A percentile compares a stretch with the other conserved stretches of the same genome.
These are phyloP conservation scores for Thaumetopoea pityocampa DNA, from an alignment of 1,140 invertebrate genomes.

Conservation along the genomic window DNA sequence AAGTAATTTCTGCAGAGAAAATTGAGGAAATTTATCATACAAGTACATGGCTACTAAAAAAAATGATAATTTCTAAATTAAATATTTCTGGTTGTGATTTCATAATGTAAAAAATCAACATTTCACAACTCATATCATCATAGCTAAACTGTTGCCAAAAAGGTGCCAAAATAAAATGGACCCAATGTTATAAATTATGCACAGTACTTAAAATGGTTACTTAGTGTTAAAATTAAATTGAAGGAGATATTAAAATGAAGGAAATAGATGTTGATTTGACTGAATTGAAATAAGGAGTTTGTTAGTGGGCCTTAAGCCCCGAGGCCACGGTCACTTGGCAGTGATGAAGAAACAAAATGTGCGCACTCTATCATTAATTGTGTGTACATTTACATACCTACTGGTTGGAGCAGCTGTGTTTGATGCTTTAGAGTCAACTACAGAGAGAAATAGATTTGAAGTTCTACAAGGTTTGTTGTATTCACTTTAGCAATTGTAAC, in stretches of 20 bases:
- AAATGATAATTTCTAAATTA: no score
- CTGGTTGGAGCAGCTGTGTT: constrained; percentile 99
- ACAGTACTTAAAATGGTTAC: constrained; percentile 27
- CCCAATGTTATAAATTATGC: constrained; percentile 24
- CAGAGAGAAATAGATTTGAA: constrained; percentile 91
- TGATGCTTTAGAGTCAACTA: constrained; percentile 97
- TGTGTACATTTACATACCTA: constrained; percentile 99
- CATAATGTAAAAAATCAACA: constrained; percentile 10
- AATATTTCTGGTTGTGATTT: constrained; percentile 14
- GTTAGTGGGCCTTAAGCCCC: constrained; percentile 49
- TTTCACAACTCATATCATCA: constrained; percentile 34
- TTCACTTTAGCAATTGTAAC: background rate
- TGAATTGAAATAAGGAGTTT: constrained; percentile 37
- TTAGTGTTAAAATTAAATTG: constrained; percentile 18
- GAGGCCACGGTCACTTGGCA: constrained; percentile 58
- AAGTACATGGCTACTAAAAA: no score
- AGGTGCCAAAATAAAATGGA: constrained; percentile 16
- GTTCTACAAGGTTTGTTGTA: constrained; percentile 83
- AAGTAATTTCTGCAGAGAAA: constrained; percentile 61
- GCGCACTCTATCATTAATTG: constrained; percentile 97
- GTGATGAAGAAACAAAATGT: constrained; percentile 98
- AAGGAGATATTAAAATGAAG: constrained; percentile 15
- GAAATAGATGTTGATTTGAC: constrained; percentile 36
- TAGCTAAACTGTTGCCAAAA: constrained; percentile 20
- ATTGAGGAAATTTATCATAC: no score